Base-by-base conservation (phyloP, 2,113 vertebrate species). In the Suncus etruscus region DNA sequence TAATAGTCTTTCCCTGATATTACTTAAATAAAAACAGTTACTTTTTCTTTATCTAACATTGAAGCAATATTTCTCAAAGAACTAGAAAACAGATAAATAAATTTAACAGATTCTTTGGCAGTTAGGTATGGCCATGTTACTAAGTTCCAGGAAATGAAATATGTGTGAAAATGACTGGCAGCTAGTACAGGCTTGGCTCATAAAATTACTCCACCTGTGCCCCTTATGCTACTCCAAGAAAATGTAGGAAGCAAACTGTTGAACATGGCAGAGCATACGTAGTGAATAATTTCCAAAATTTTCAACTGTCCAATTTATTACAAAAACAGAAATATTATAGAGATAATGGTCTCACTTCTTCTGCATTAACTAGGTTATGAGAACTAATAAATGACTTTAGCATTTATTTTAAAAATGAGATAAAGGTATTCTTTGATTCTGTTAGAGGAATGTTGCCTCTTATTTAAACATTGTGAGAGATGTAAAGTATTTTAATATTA, bases 11-110 rank as follows among this genome's bases (percentile, higher is more conserved):
- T 48, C 29, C 15, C 11, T 5, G 54, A 86, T 16, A 86, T 48
- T 81, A 18, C 0, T 3, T 76, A 81, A 58, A 25, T 72, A 50
- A 86, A 9, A 54, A 69, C n/a, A 75, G 61, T 79, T 31, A n/a
- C 16, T 29, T 87, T 58, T 76, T 29, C 11, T 12, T 51, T 12
- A 18, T 68, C 18, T 69, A 47, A 48, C 31, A 39, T 11, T 61
- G 32, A 16, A 58, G 54, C 54, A 58, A 58, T 58, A 18, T 91
- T 91, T 88, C 25, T 25, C 31, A 45, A 89, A 81, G 31, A 73
- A 45, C 20, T 51, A 70, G 61, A 4, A 65, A 20, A 86, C 3
- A 86, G 50, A 11, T 69, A 80, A 80, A 81, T 79, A 92, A 86
- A 48, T 31, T 63, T 47, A 70, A 3, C 7, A 20, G 32, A 7